Conservation (phyloP, 2,888 invertebrate species). For the Sepioteuthis lessoniana region DNA sequence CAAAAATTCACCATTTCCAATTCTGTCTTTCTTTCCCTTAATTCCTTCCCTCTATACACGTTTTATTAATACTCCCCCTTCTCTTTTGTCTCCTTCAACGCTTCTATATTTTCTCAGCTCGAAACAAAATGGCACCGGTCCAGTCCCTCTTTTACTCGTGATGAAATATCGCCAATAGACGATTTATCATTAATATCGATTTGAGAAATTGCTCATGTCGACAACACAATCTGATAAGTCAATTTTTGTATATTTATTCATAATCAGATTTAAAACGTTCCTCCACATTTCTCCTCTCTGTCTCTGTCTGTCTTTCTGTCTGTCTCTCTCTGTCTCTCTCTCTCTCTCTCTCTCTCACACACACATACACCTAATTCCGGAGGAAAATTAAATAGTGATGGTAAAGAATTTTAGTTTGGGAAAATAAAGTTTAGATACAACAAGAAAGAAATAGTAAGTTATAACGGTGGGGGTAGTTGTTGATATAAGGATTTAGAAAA, state of each 20-base stretch:
- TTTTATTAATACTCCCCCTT: neutral
- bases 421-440: too few species aligned
- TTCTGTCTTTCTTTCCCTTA: neutral
- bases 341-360: too few species aligned
- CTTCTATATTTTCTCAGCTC: neutral
- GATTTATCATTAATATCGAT: slow-evolving; percentile 17
- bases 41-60: neutral
- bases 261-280: neutral
- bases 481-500: too few species aligned
- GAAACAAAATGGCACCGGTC: neutral
- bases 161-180: slow-evolving; percentile 13
- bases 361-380: too few species aligned
- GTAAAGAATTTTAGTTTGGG: too few species aligned
- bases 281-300: neutral
- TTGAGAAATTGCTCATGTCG: neutral
- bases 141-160: slow-evolving; percentile 1
- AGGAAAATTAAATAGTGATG: too few species aligned
- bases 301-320: neutral
- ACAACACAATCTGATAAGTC: slow-evolving; percentile 2
- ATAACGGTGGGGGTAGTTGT: too few species aligned
- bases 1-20: neutral
- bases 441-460: too few species aligned
- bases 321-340: too few species aligned
- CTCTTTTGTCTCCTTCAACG: neutral
- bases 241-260: slow-evolving; percentile 1